A percentile compares a stretch with the other conserved stretches of the same genome.
phyloP scores from a whole-genome alignment of 2,888 invertebrate species.

The Cataglyphis albicans region DNA sequence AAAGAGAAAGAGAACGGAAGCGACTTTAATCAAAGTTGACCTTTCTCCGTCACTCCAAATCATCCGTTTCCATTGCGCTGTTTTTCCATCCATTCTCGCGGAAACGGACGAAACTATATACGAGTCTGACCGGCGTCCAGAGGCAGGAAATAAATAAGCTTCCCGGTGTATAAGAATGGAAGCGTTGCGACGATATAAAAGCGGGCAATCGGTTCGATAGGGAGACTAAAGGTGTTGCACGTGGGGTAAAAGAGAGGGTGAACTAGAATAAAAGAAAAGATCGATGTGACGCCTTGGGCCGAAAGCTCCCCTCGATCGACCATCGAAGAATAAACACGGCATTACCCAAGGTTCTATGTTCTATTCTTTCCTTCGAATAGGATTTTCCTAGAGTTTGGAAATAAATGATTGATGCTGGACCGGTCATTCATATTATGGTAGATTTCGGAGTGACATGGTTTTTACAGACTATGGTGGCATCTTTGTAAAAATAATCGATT shows the following conservation, averaged over 20 bases:
- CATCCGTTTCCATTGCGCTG: constrained; percentile 26
- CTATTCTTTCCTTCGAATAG: constrained; percentile 23
- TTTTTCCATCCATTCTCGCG: constrained; percentile 20
- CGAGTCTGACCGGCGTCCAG: constrained; percentile 27
- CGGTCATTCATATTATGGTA: background rate
- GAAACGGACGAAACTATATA: constrained; percentile 33
- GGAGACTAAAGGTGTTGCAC: constrained; percentile 45
- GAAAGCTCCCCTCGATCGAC: constrained; percentile 36
- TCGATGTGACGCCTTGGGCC: constrained; percentile 54
- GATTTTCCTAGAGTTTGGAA: background rate
- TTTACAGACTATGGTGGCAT: background rate
- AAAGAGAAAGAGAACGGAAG: background rate
- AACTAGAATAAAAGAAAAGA: constrained; percentile 56
- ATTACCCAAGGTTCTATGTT: constrained; percentile 31
- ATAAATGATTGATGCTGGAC: background rate
- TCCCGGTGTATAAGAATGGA: constrained; percentile 21
- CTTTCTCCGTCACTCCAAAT: background rate
- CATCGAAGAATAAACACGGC: constrained; percentile 54
- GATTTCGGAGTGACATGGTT: background rate
- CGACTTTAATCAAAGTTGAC: constrained; percentile 52
- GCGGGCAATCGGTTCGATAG: constrained; percentile 31
- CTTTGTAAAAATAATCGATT: background rate
- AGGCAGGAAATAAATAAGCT: constrained; percentile 57
- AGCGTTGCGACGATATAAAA: constrained; percentile 39
- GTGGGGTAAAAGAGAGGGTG: background rate